Conservation (phyloP, 2,888 invertebrate genomes). For the Nowickia ferox region DNA sequence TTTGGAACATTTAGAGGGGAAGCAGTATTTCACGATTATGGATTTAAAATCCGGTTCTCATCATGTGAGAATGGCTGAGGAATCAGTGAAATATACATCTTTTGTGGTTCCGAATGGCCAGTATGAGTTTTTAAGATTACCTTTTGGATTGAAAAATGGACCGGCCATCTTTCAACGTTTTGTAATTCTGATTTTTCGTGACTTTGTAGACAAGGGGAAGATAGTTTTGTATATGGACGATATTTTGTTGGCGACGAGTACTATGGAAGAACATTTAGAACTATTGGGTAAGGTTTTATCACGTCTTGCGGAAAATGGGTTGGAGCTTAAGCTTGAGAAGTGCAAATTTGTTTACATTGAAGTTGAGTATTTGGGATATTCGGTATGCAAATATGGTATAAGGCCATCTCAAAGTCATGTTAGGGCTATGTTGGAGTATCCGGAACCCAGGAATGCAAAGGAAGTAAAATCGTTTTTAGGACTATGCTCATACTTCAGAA, state of each 20-base stretch:
- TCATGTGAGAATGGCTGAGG: not conserved
- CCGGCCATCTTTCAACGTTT: not conserved
- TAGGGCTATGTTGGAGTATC: not conserved
- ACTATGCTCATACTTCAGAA: not conserved
- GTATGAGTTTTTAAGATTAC: not conserved
- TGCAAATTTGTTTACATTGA: not conserved
- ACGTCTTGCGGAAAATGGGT: not conserved
- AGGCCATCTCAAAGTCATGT: not conserved
- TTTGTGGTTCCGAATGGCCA: not conserved
- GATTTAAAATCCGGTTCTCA: not conserved
- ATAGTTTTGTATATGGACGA: not conserved
- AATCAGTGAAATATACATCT: not conserved
- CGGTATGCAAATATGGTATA: not conserved
- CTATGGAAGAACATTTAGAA: not conserved
- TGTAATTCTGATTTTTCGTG: not conserved
- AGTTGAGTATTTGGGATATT: not conserved
- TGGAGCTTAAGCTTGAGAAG: not conserved
- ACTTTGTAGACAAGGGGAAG: not conserved
- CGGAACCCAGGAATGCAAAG: not conserved
- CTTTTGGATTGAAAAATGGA: constrained; percentile 3
- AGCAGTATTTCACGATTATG: not conserved
- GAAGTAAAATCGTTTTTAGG: not conserved
- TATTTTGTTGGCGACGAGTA: not conserved
- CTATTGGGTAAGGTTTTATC: not conserved
- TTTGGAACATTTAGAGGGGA: not conserved